A percentile compares a stretch with the other conserved stretches of the same genome.
Conservation (phyloP, 2,797 vertebrate species). For the Acanthis flammea region DNA sequence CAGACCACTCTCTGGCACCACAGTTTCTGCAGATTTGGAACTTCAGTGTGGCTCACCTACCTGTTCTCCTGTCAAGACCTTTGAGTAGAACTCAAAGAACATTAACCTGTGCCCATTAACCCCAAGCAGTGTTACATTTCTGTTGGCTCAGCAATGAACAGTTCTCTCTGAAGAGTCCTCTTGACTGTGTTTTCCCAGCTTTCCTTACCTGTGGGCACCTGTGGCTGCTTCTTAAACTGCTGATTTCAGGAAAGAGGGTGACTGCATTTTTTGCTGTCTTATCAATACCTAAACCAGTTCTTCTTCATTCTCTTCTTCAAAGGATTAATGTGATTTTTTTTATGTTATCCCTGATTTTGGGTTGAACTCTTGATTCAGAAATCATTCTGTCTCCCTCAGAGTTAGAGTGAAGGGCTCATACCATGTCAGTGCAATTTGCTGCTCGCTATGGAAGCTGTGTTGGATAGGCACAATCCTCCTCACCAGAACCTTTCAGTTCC, state of each 20-base stretch:
- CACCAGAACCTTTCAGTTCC: neutral
- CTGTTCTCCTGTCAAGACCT: neutral
- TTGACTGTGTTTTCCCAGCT: neutral
- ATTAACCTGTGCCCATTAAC: rapidly evolving
- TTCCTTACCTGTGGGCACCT: neutral
- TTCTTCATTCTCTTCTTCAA: neutral
- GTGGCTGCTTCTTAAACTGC: neutral
- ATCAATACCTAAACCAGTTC: neutral
- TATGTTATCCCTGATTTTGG: neutral
- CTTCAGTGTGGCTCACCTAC: neutral
- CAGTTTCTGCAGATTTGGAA: neutral
- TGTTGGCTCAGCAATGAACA: neutral
- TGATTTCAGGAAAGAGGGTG: neutral
- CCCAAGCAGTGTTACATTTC: neutral
- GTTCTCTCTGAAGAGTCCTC: neutral
- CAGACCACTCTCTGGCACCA: neutral
- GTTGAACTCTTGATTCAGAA: neutral
- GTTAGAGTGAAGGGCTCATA: neutral
- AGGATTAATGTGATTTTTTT: neutral
- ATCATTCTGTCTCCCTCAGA: neutral
- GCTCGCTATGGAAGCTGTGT: neutral
- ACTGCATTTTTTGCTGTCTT: neutral
- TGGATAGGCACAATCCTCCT: neutral
- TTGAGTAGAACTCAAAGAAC: neutral
- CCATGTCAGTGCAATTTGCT: neutral